These are phyloP conservation scores for Ischnura elegans DNA, from an alignment of 2,888 invertebrate species.

Conservation along the genomic window DNA sequence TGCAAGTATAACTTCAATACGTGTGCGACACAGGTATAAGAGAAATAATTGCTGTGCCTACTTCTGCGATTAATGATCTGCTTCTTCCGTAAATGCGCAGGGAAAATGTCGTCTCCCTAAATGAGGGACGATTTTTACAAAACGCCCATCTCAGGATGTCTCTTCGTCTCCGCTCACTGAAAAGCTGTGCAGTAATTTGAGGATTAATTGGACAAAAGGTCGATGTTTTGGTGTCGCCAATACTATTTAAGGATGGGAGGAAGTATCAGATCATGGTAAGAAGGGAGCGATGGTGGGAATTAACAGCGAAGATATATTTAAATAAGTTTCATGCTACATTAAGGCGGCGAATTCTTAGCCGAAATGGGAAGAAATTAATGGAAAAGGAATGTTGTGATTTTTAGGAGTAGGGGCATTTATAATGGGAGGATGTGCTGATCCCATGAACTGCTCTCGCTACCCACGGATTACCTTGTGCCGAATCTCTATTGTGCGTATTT, in stretches of 20 bases:
- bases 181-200: background rate
- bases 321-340: background rate
- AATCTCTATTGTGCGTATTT: background rate
- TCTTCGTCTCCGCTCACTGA: constrained; percentile 37
- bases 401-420: background rate
- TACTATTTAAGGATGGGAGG: background rate
- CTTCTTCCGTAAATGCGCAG: background rate
- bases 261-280: background rate
- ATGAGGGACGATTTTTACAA: constrained; percentile 56
- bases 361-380: background rate
- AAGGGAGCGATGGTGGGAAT: background rate
- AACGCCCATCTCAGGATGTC: constrained; percentile 36
- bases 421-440: background rate
- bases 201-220: background rate
- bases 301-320: background rate
- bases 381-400: background rate
- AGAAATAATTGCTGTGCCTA: background rate
- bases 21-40: background rate
- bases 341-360: background rate
- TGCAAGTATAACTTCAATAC: background rate
- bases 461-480: background rate
- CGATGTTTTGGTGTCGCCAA: background rate
- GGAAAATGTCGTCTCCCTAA: constrained; percentile 28
- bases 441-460: background rate
- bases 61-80: constrained; percentile 63